phyloP scores from a whole-genome alignment of 2,888 invertebrate species.

The Microctonus aethiopoides region DNA sequence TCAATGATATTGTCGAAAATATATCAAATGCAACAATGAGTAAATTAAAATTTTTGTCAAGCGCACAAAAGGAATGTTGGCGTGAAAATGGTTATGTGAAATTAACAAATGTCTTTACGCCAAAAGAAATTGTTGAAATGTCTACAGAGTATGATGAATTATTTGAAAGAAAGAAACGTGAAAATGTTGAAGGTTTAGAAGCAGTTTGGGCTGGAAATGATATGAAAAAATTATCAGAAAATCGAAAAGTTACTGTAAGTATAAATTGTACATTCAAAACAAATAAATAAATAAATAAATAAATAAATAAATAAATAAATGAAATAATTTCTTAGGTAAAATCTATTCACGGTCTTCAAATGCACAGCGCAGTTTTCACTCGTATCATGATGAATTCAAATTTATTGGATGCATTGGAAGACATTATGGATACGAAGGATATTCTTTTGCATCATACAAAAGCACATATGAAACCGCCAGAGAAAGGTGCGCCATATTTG shows the following conservation, averaged over 20 bases:
- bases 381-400: conserved; percentile 67
- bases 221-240: conserved; percentile 61
- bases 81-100: conserved; percentile 70
- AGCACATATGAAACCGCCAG: conserved; percentile 72
- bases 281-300: no score
- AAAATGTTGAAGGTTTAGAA: conserved; percentile 67
- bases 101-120: conserved; percentile 66
- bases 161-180: conserved; percentile 68
- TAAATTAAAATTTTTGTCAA: conserved; percentile 60
- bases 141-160: conserved; percentile 69
- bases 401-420: conserved; percentile 70
- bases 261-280: not conserved
- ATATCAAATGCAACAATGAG: conserved; percentile 43
- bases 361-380: conserved; percentile 70
- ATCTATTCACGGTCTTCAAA: conserved; percentile 73
- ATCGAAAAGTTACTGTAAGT: conserved; percentile 58
- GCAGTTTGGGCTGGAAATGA: conserved; percentile 71
- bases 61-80: conserved; percentile 69
- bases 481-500: conserved; percentile 72
- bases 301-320: not conserved
- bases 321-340: conserved; percentile 68
- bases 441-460: conserved; percentile 74
- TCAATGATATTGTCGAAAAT: not conserved
- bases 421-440: conserved; percentile 70
- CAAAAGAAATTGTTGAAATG: conserved; percentile 67